Evolutionary conservation across 2,888 invertebrate genomes (phyloP).

Genomic region (Slavum lentiscoides): DNA sequence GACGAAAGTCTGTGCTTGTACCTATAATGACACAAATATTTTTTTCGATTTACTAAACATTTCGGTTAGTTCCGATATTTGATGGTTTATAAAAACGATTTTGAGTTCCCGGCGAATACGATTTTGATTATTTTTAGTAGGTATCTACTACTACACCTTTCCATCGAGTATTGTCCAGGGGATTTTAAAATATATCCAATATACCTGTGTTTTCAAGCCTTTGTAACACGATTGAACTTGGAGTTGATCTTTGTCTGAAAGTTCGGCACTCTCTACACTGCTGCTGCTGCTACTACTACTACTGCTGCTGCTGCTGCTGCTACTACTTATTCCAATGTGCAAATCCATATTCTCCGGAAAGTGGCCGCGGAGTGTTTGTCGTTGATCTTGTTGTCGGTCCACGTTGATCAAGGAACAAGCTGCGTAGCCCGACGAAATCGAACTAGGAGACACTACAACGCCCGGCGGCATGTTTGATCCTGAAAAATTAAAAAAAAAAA

Average conservation of each 20-base stretch:
- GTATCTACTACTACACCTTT: too few relatives aligned
- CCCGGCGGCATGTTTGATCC: constrained; percentile 38
- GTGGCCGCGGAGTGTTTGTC: background rate
- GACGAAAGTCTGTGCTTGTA: too few relatives aligned
- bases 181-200: constrained; percentile 20
- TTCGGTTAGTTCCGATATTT: background rate
- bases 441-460: constrained; percentile 14
- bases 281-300: constrained; percentile 53
- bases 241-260: constrained; percentile 69
- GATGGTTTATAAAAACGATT: too few relatives aligned
- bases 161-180: background rate
- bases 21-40: background rate
- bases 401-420: constrained; percentile 28
- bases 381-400: constrained; percentile 18
- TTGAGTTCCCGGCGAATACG: too few relatives aligned
- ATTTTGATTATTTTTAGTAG: too few relatives aligned
- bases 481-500: constrained; percentile 13
- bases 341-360: constrained; percentile 29
- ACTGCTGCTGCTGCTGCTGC: constrained; percentile 54
- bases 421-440: constrained; percentile 41
- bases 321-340: constrained; percentile 57
- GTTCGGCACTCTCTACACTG: constrained; percentile 59
- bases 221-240: constrained; percentile 76
- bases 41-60: background rate
- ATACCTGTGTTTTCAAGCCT: constrained; percentile 74